Conservation (phyloP, 1,140 invertebrate species). For the Venturia canescens region DNA sequence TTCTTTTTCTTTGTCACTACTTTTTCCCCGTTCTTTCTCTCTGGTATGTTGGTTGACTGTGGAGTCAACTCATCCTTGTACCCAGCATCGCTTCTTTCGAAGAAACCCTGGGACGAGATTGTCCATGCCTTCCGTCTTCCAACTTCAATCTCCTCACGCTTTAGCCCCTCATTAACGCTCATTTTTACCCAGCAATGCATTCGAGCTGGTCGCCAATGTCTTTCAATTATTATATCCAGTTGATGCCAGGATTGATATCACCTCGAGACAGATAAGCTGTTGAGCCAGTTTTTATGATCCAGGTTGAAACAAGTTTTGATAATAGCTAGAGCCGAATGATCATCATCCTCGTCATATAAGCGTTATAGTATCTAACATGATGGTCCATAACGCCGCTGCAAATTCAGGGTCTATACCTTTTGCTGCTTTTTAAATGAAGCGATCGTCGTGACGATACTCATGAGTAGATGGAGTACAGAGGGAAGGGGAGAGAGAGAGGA, state of each 20-base stretch:
- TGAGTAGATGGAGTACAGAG: background rate
- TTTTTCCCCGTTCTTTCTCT: background rate
- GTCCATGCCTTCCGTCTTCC: background rate
- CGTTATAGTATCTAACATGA: background rate
- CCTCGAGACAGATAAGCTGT: background rate
- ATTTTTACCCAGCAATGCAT: background rate
- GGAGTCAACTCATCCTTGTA: background rate
- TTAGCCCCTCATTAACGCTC: slow-evolving; percentile 3
- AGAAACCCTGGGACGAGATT: background rate
- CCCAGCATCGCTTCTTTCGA: background rate
- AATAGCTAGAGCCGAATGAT: background rate
- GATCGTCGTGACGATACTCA: background rate
- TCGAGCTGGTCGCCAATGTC: background rate
- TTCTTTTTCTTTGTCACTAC: background rate
- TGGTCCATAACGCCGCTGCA: background rate
- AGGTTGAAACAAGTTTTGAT: background rate
- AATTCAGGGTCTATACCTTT: background rate
- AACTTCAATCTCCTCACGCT: slow-evolving; percentile 15
- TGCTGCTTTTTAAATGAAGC: background rate
- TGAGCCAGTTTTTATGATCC: background rate
- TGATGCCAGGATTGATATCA: background rate
- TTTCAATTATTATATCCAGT: background rate
- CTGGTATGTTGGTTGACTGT: background rate
- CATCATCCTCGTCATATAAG: background rate
- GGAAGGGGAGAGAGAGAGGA: background rate